A percentile compares a stretch with the other conserved stretches of the same genome.
Conservation (phyloP, 1,140 invertebrate genomes). For the Caenorhabditis latens region DNA sequence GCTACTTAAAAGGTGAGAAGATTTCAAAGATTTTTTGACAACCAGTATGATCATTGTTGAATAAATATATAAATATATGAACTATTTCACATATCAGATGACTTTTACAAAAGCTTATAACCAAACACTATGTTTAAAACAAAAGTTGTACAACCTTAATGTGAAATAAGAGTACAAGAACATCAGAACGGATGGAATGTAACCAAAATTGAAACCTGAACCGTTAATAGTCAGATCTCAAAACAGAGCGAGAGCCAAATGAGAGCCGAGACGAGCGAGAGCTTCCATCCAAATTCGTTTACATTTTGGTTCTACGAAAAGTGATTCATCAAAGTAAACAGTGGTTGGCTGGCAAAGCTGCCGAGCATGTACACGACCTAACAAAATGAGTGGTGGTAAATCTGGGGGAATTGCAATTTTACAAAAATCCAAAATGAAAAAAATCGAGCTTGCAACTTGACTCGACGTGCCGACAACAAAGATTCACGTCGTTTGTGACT, state of each 20-base stretch:
- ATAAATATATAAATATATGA: too few species aligned
- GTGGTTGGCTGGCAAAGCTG: slow-evolving; percentile 10
- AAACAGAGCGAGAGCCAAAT: slow-evolving; percentile 4
- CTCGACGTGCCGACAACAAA: not conserved
- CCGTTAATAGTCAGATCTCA: not conserved
- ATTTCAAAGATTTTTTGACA: too few species aligned
- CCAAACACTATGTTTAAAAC: too few species aligned
- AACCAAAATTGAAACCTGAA: not conserved
- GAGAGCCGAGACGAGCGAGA: slow-evolving; percentile 10
- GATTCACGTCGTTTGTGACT: slow-evolving; percentile 35
- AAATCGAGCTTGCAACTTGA: slow-evolving; percentile 33
- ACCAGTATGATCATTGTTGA: too few species aligned
- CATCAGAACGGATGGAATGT: not conserved
- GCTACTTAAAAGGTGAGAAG: too few species aligned
- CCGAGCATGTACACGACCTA: slow-evolving; percentile 45
- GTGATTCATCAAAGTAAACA: slow-evolving; percentile 55
- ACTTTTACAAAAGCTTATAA: too few species aligned
- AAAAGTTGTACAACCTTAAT: too few species aligned
- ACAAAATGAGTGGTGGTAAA: slow-evolving; percentile 52
- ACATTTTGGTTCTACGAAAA: slow-evolving; percentile 56
- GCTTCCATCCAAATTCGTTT: slow-evolving; percentile 50
- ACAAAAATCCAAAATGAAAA: slow-evolving; percentile 12
- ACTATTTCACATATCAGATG: too few species aligned
- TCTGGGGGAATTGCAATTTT: slow-evolving; percentile 8
- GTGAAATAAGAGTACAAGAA: too few species aligned